Evolutionary conservation across 2,888 invertebrate genomes (phyloP), one percentile per base, ranked within the genome.

Genomic region (Morpho deidamia): DNA sequence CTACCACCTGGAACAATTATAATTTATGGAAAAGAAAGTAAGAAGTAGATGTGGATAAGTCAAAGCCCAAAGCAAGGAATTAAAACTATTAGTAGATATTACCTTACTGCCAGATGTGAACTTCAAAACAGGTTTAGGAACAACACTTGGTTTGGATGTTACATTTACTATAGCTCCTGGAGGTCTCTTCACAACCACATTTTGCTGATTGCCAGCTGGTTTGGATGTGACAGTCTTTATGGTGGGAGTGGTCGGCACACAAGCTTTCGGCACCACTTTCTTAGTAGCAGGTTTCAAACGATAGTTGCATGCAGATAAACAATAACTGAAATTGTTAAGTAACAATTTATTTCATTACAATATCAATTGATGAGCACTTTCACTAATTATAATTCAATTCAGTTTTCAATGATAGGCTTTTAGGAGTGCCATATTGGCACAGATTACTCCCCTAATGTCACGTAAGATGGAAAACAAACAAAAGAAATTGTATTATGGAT

Each of bases 291-390:
- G 84, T 50, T 93, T 92, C 0, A 95, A 80, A 53, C 92, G 93
- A 64, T 94, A 97, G 79, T 97, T 97, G 65, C 95, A 94, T 0
- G 95, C 92, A 35, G 96, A 93, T 0, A 97, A 83, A 64, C 97
- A 97, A 76, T 97, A 97, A 66, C 99, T 95, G 73, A 11, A 58
- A 58, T 3, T 23, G 3, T 23, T 23, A 23, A 23, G 23, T 5
- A 23, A 23, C 23, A 23, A 23, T 23, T 23, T 23, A 23, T 23
- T 23, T 23, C 1, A 23, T 23, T 23, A 5, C 4, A 23, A 23
- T 23, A 23, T 23, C 23, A 23, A 23, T 23, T 23, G 3, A 23
- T 23, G 23, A 23, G 23, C 23, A 23, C 23, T 5, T n/a, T n/a
- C n/a, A n/a, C n/a, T n/a, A n/a, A n/a, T n/a, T n/a, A n/a, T n/a